phyloP scores from a whole-genome alignment of 2,888 invertebrate genomes.

The Epinotia bilunana region DNA sequence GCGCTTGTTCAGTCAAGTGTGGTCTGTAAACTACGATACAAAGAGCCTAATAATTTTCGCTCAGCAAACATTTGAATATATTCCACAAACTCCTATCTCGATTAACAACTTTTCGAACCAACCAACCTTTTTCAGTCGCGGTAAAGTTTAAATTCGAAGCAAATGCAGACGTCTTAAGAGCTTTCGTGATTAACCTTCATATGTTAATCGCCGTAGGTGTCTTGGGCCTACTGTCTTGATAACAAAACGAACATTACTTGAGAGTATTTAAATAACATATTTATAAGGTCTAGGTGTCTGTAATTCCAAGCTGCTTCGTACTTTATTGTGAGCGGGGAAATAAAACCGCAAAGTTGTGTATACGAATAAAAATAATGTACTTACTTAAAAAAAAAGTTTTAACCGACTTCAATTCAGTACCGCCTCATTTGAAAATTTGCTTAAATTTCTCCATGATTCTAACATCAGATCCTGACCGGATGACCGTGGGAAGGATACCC shows the following conservation, averaged over 20 bases:
- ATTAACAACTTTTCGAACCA: neutral
- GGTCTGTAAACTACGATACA: slow-evolving; percentile 1
- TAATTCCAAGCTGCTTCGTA: slow-evolving; percentile 6
- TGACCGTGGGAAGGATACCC: no score
- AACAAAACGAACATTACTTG: slow-evolving; percentile 30
- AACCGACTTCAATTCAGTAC: no score
- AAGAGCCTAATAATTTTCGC: slow-evolving; percentile 37
- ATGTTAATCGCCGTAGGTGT: slow-evolving; percentile 43
- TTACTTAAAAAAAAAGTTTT: no score
- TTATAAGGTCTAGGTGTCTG: slow-evolving; percentile 19
- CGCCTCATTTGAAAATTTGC: no score
- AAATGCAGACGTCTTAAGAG: neutral
- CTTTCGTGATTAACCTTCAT: slow-evolving; percentile 11
- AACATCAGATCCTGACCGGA: no score
- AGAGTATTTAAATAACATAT: slow-evolving; percentile 38
- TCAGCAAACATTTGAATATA: slow-evolving; percentile 15
- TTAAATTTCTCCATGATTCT: no score
- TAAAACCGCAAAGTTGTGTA: slow-evolving; percentile 5
- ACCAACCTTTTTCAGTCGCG: neutral
- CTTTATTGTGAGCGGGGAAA: slow-evolving; percentile 17
- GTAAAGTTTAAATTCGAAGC: neutral
- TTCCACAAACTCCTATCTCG: neutral
- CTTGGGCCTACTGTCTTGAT: slow-evolving; percentile 26
- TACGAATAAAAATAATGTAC: neutral
- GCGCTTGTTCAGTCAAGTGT: neutral